Evolutionary conservation across 2,888 invertebrate species (phyloP), one percentile per base, ranked within the genome.

Genomic region (Caenorhabditis angaria): DNA sequence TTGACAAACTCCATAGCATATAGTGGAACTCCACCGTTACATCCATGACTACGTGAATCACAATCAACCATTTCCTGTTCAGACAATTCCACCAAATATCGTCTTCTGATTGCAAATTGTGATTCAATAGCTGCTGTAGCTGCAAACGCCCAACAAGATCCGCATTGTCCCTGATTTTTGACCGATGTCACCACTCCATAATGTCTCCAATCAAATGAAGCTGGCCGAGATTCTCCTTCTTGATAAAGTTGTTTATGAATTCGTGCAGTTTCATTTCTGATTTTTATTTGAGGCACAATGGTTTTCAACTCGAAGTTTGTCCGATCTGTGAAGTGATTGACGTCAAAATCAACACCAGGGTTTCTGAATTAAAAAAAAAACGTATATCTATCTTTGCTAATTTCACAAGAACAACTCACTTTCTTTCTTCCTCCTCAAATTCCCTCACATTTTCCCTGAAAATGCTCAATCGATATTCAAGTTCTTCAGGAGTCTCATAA

Each of bases 31-130:
- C 83, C 82, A 35, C 83, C 83, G 65, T 71, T 67, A 51, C 85
- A 85, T 1, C 82, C 85, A 12, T 70, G 72, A 60, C 83, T 78
- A 0, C 60, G 51, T 20, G 53, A 53, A 55, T 85, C 82, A 65
- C 85, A 85, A 61, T 85, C 85, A 29, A 85, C 70, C 63, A 85
- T 68, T 22, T 83, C 76, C 65, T 85, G 85, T 50, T 85, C 85
- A 0, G 84, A 85, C 1, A 85, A 70, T 6, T 64, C 56, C 14
- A 77, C 70, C 57, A 79, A 50, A 6, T 60, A 14, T 24, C 77
- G 70, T 22, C 67, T 74, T 18, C 68, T 69, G n/a, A 84, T 78
- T 0, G 77, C 80, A 54, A 78, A 64, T 3, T 72, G 73, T 2
- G 80, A 71, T 61, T 85, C 85, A 0, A 83, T 75, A 1, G 80